Conservation (phyloP, 2,888 invertebrate genomes). For the Cybosia mesomella region DNA sequence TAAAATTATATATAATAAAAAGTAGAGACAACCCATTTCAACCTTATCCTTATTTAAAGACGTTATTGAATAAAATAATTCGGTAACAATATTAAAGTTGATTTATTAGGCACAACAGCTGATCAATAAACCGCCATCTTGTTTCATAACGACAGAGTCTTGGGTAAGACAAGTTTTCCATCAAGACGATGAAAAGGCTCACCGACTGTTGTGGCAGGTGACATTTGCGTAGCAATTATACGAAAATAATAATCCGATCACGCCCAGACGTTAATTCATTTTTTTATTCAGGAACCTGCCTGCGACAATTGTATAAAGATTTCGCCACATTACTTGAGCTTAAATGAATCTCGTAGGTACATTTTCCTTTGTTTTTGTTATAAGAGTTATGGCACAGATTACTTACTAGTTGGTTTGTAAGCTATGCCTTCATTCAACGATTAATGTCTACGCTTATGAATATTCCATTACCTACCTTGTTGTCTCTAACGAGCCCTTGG, state of each 20-base stretch:
- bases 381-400: background rate
- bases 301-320: background rate
- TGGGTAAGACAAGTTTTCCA: background rate
- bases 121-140: constrained; percentile 8
- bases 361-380: background rate
- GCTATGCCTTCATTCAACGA: background rate
- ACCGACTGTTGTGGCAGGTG: background rate
- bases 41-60: background rate
- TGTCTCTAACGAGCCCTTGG: too few species aligned
- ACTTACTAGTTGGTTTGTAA: too few species aligned
- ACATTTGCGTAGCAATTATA: background rate
- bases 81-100: background rate
- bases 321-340: background rate
- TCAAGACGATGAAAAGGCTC: background rate
- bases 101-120: background rate
- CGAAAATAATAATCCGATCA: constrained; percentile 1
- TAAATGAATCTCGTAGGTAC: background rate
- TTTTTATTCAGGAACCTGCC: background rate
- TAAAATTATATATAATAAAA: background rate
- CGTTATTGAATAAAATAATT: background rate
- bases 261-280: background rate
- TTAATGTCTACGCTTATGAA: too few species aligned
- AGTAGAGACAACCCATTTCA: background rate
- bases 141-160: background rate
- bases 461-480: too few species aligned